A percentile compares a stretch with the other conserved stretches of the same genome.
Evolutionary conservation across 2,888 invertebrate species (phyloP).

Genomic region (Drosophila flavopinicola): DNA sequence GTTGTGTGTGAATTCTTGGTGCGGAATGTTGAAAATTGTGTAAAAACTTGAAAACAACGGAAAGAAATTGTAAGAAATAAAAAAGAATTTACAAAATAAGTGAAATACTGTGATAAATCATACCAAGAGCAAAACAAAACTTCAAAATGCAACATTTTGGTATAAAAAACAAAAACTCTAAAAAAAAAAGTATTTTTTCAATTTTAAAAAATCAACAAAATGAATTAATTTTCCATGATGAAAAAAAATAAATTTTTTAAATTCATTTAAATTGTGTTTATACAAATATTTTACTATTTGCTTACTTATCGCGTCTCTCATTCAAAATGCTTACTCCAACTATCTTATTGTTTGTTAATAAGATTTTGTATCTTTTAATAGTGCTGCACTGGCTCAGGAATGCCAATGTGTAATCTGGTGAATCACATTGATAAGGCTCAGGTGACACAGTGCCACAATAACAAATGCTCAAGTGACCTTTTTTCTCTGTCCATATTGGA

Average conservation of each 20-base stretch:
- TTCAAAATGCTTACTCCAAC: too few species aligned
- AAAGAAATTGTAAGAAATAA: conserved; percentile 11
- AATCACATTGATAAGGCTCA: conserved; percentile 24
- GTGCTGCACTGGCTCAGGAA: neutral
- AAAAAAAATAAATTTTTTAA: too few species aligned
- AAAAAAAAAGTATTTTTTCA: neutral
- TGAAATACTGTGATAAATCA: too few species aligned
- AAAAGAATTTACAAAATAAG: neutral
- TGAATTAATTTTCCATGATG: neutral
- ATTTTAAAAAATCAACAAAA: neutral
- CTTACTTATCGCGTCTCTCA: too few species aligned
- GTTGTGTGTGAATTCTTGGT: conserved; percentile 34
- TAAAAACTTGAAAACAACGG: neutral
- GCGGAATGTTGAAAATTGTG: conserved; percentile 46
- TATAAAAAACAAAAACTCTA: neutral
- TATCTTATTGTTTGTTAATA: too few species aligned
- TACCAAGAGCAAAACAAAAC: too few species aligned
- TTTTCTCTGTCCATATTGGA: conserved; percentile 27
- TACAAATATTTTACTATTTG: too few species aligned
- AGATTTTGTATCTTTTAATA: neutral
- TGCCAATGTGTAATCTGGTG: neutral
- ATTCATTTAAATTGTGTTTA: too few species aligned
- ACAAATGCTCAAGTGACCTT: conserved; percentile 31
- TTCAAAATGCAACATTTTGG: too few species aligned
- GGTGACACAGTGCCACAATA: conserved; percentile 46